Base-by-base conservation (phyloP, 2,797 vertebrate genomes). In the Anguilla anguilla region DNA sequence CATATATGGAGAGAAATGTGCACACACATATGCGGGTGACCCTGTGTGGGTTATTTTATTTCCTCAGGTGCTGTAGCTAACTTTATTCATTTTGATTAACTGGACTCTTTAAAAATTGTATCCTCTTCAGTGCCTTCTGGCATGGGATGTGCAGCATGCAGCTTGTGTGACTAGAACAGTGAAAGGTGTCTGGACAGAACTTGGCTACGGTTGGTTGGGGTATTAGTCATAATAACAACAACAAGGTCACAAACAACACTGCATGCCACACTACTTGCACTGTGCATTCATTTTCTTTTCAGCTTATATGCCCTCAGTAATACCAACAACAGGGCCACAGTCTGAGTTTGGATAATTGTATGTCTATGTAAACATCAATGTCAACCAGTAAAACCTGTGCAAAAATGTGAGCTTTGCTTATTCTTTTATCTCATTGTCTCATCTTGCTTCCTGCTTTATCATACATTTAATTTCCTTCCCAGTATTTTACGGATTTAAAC, bases 221-320 rank as follows among this genome's bases (percentile, higher is more conserved):
- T 69, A 87, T 87, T 87, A 87, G 86, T 87, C 86, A 87, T 35
- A 15, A 28, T 43, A 83, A 35, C 79, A n/a, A 17, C 86, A 31
- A 53, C 83, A 82, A 87, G 79, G 59, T 87, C 86, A 87, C 67
- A 43, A 81, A 64, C 59, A 87, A 55, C 86, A 67, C 79, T 67
- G 61, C 22, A 17, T 43, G 22, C 79, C 86, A 25, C 43, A 51
- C 43, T 83, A 79, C 67, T 59, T 85, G 22, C 61, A 43, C 57
- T 67, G 22, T 46, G 74, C 86, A 11, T 64, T 5, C 25, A 82
- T 59, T 82, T 87, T n/a, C 49, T n/a, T 86, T 59, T 61, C 46
- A 28, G 39, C 28, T 39, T 13, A 77, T 39, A 43, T 15, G 6
- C 17, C 72, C 35, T 77, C 72, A 19, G 72, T 19, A n/a, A 72